Evolutionary conservation across 2,888 invertebrate species (phyloP).

Genomic region (Agriopis marginaria): DNA sequence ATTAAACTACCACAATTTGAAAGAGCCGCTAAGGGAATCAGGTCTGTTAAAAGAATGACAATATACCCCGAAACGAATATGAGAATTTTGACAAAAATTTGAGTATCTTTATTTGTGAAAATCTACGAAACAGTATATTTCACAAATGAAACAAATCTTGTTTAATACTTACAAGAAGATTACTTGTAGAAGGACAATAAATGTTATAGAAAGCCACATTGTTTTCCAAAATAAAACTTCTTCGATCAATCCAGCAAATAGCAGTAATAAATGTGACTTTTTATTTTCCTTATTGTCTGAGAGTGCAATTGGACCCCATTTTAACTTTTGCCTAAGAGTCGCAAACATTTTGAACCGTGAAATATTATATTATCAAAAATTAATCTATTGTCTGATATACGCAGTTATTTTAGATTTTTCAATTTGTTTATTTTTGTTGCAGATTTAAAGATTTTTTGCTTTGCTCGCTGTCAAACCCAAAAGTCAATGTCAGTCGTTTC

Average conservation of each 20-base stretch:
- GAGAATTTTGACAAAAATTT: no score
- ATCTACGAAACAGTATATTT: no score
- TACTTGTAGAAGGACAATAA: conserved; percentile 64
- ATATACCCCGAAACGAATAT: conserved; percentile 39
- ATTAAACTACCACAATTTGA: no score
- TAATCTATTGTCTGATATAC: conserved; percentile 2
- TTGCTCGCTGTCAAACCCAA: no score
- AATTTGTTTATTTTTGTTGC: conserved; percentile 14
- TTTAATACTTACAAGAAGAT: conserved; percentile 72
- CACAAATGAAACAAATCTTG: no score
- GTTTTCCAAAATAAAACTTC: conserved; percentile 79
- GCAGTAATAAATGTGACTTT: conserved; percentile 62
- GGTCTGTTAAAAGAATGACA: no score
- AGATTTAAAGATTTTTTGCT: no score
- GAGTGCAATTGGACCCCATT: conserved; percentile 63
- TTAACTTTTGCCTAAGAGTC: conserved; percentile 64
- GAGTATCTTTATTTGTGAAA: no score
- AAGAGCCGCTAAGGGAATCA: no score
- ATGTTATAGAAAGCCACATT: conserved; percentile 72
- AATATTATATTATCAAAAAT: not conserved
- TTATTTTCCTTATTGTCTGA: conserved; percentile 61
- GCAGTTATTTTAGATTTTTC: conserved; percentile 2
- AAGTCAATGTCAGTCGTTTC: no score
- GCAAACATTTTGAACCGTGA: conserved; percentile 58
- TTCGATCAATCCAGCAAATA: conserved; percentile 72